Evolutionary conservation across 2,113 vertebrate genomes (phyloP).

Genomic region (Pantherophis guttatus): DNA sequence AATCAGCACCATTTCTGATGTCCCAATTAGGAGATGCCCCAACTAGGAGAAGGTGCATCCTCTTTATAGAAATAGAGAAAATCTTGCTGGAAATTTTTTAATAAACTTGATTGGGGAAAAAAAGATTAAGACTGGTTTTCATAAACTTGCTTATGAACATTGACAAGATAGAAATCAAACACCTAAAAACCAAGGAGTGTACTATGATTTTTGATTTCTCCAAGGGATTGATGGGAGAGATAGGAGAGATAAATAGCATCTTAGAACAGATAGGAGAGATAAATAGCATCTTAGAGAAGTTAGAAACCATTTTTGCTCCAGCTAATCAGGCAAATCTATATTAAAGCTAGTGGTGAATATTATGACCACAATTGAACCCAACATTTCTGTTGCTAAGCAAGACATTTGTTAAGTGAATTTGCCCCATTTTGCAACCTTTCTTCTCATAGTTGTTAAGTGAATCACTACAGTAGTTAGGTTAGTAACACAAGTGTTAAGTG

Average conservation of each 20-base stretch:
- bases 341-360: background rate
- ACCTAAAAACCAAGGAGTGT: background rate
- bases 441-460: background rate
- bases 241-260: background rate
- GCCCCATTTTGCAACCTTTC: background rate
- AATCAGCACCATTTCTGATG: background rate
- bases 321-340: background rate
- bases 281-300: background rate
- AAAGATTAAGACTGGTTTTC: background rate
- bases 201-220: background rate
- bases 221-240: background rate
- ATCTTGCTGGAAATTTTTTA: background rate
- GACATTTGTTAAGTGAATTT: background rate
- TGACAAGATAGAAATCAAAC: background rate
- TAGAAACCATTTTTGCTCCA: background rate
- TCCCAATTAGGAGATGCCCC: background rate
- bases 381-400: background rate
- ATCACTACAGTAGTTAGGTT: background rate
- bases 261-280: background rate
- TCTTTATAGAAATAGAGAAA: background rate
- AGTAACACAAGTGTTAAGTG: background rate
- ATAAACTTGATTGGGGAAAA: background rate
- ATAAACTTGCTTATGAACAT: background rate
- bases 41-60: background rate
- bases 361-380: background rate